Evolutionary conservation across 2,888 invertebrate genomes (phyloP).

Genomic region (Spialia ferax): DNA sequence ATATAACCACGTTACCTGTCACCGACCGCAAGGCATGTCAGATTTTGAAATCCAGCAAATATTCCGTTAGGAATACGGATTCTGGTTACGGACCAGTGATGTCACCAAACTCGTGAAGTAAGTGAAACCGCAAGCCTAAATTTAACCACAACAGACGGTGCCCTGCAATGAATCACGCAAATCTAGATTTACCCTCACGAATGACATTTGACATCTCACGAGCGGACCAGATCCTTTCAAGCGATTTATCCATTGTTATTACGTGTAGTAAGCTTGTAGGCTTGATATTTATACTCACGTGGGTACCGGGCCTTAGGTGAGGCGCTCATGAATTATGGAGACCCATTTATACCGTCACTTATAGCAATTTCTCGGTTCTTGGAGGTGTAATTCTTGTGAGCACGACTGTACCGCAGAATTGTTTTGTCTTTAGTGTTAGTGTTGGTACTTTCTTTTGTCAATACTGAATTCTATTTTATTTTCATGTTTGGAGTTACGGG

Average conservation of each 20-base stretch:
- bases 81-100: slow-evolving; percentile 29
- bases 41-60: slow-evolving; percentile 25
- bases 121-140: slow-evolving; percentile 42
- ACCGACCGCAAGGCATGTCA: slow-evolving; percentile 20
- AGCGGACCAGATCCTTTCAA: slow-evolving; percentile 57
- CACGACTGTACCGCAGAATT: slow-evolving; percentile 49
- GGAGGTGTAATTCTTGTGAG: slow-evolving; percentile 55
- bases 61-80: slow-evolving; percentile 11
- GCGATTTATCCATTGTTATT: slow-evolving; percentile 71
- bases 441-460: slow-evolving; percentile 30
- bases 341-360: slow-evolving; percentile 59
- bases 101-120: slow-evolving; percentile 31
- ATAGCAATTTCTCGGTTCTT: slow-evolving; percentile 57
- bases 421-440: slow-evolving; percentile 48
- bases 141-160: slow-evolving; percentile 37
- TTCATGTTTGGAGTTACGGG: background rate
- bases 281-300: slow-evolving; percentile 41
- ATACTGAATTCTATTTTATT: slow-evolving; percentile 5
- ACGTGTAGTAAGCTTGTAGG: slow-evolving; percentile 40
- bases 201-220: slow-evolving; percentile 68
- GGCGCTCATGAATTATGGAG: slow-evolving; percentile 80
- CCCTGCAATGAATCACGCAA: slow-evolving; percentile 53
- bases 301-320: slow-evolving; percentile 62
- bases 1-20: slow-evolving; percentile 15
- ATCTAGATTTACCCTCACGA: slow-evolving; percentile 67